Percentiles rank a stretch among this genome's conserved stretches.
Conservation (phyloP, 2,113 vertebrate species). For the Rhinopomastus cyanomelas region DNA sequence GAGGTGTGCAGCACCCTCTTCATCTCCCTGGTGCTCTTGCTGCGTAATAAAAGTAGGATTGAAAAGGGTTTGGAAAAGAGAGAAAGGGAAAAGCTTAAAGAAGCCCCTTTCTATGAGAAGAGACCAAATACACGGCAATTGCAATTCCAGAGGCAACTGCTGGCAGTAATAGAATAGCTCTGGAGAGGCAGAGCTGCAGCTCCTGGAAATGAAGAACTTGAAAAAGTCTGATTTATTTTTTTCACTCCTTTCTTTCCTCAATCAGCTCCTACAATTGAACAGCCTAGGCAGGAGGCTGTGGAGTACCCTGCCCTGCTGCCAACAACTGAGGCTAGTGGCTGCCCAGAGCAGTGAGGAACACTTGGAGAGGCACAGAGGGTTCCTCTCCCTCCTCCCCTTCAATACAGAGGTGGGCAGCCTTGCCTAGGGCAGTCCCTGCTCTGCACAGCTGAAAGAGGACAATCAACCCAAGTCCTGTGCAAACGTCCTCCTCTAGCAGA, state of each 20-base stretch:
- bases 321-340: not conserved
- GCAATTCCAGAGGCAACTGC: constrained; percentile 16
- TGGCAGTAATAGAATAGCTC: not conserved
- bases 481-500: not conserved
- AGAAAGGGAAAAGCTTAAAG: not conserved
- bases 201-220: not conserved
- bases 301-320: not conserved
- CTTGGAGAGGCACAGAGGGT: not conserved
- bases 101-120: not conserved
- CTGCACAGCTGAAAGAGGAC: not conserved
- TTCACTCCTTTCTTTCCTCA: not conserved
- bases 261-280: not conserved
- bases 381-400: not conserved
- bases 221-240: not conserved
- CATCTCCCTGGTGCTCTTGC: not conserved
- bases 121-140: not conserved
- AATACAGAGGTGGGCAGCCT: rapidly evolving
- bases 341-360: not conserved
- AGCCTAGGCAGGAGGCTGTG: not conserved
- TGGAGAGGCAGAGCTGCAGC: not conserved
- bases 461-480: not conserved
- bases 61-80: not conserved
- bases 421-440: not conserved
- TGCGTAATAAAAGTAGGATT: not conserved
- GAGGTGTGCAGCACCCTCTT: not conserved